These are phyloP conservation scores for Oncopodura yosiiana DNA, from an alignment of 1,140 invertebrate genomes.

Conservation along the genomic window DNA sequence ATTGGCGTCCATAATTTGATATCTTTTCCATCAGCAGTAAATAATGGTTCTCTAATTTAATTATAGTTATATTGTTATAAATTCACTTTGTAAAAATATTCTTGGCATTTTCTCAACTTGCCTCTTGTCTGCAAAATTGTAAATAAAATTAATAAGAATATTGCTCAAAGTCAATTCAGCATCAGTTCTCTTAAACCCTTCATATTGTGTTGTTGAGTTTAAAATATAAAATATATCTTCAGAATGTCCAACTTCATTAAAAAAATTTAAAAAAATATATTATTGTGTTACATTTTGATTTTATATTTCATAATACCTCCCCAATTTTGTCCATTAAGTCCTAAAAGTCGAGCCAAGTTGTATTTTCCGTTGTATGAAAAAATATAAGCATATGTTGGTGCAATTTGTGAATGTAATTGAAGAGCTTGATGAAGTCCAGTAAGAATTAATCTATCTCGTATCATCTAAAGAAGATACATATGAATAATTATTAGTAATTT, in stretches of 20 bases:
- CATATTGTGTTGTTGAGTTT: slow-evolving; percentile 1
- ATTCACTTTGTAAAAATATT: too few species aligned
- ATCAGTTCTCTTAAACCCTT: not conserved
- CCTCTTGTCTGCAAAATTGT: slow-evolving; percentile 6
- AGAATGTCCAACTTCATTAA: slow-evolving; percentile 4
- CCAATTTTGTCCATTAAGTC: slow-evolving; percentile 10
- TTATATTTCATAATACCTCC: too few species aligned
- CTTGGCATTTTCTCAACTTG: too few species aligned
- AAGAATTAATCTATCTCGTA: slow-evolving; percentile 6
- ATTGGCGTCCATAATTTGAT: slow-evolving; percentile 22
- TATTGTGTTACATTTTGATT: not conserved
- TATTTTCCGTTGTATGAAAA: slow-evolving; percentile 3
- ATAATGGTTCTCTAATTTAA: slow-evolving; percentile 21
- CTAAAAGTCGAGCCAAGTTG: slow-evolving; percentile 2
- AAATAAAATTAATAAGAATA: slow-evolving; percentile 6
- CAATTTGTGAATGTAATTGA: slow-evolving; percentile 8
- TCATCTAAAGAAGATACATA: not conserved
- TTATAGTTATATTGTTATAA: too few species aligned
- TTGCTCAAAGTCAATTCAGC: slow-evolving; percentile 7
- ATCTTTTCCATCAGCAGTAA: slow-evolving; percentile 25
- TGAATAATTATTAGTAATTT: too few species aligned
- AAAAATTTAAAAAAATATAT: not conserved
- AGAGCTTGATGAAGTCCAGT: slow-evolving; percentile 4
- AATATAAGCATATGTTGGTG: slow-evolving; percentile 7
- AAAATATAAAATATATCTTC: slow-evolving; percentile 11